Conservation (phyloP, 2,888 invertebrate species). For the Eucriotettix oculatus region DNA sequence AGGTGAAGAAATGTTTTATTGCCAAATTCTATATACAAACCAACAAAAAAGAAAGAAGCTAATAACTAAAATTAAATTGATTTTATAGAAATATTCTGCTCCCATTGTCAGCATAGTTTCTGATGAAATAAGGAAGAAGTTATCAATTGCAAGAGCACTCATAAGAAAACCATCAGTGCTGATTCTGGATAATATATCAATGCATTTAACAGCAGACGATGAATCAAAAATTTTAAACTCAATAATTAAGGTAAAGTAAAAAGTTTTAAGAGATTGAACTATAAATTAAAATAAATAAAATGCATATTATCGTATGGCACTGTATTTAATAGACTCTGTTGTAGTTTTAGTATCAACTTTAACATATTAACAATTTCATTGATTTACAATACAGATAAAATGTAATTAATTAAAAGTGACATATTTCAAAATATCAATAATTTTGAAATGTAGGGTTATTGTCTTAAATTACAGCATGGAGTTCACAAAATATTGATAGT, state of each 20-base stretch:
- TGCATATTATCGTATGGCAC: no score
- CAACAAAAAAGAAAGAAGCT: no score
- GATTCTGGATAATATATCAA: background rate
- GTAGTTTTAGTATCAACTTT: no score
- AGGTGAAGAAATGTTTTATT: background rate
- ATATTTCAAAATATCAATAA: no score
- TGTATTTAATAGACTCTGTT: no score
- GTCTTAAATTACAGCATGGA: background rate
- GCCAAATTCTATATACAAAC: no score
- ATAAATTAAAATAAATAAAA: no score
- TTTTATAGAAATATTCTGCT: background rate
- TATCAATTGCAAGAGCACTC: background rate
- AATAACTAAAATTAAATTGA: no score
- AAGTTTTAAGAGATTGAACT: no score
- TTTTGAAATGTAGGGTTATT: background rate
- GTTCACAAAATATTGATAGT: background rate
- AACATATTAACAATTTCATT: no score
- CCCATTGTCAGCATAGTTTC: background rate
- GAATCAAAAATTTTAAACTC: background rate
- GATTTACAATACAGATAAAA: no score
- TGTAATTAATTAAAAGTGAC: no score
- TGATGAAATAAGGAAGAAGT: background rate
- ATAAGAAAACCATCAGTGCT: background rate
- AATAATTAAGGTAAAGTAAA: background rate
- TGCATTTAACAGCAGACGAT: background rate